Evolutionary conservation across 2,888 invertebrate species (phyloP).

Genomic region (Dryadula phaetusa): DNA sequence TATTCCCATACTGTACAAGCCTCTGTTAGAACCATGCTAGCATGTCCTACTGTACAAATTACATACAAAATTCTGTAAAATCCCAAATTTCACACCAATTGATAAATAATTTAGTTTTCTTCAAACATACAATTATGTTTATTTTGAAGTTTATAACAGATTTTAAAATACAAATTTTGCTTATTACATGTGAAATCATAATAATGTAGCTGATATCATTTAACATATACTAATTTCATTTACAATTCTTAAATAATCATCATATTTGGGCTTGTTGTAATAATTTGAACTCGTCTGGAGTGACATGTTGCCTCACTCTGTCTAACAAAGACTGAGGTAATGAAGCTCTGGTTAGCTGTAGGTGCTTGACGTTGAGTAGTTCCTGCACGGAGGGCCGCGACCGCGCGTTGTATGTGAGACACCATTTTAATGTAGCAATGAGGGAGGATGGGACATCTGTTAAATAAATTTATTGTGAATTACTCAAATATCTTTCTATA

Average conservation of each 20-base stretch:
- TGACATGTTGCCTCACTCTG: conserved; percentile 58
- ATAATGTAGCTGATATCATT: conserved; percentile 4
- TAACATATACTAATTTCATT: not conserved
- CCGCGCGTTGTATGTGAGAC: conserved; percentile 89
- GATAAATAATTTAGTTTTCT: not conserved
- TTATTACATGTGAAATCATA: conserved; percentile 9
- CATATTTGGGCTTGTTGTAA: conserved; percentile 58
- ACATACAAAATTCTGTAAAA: not conserved
- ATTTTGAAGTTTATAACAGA: not conserved
- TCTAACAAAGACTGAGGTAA: conserved; percentile 59
- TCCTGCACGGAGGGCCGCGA: conserved; percentile 90
- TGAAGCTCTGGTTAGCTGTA: conserved; percentile 53
- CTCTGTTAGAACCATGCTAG: conserved; percentile 31
- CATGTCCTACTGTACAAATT: conserved; percentile 12
- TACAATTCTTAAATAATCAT: not conserved
- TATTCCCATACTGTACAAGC: conserved; percentile 20
- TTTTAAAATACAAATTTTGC: not conserved
- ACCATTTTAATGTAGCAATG: conserved; percentile 87
- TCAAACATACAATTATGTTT: not conserved
- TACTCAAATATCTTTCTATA: no score
- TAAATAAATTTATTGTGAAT: conserved; percentile 45
- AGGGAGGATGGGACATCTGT: conserved; percentile 84
- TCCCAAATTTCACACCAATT: not conserved
- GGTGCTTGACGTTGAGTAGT: conserved; percentile 82
- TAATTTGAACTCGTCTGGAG: conserved; percentile 60